phyloP scores from a whole-genome alignment of 2,797 vertebrate genomes.

The Phylloscopus collybita region DNA sequence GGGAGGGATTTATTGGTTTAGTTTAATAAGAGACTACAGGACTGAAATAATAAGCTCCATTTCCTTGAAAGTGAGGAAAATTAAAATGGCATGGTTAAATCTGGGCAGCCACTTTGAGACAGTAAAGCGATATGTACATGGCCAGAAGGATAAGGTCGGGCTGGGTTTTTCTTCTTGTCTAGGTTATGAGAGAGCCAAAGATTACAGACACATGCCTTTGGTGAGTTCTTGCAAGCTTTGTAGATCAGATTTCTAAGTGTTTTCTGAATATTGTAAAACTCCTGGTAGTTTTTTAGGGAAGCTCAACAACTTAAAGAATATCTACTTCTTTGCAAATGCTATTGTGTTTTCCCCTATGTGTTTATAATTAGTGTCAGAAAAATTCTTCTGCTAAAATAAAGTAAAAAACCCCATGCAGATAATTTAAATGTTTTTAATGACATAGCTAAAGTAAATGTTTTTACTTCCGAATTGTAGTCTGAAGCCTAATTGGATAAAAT shows the following conservation, averaged over 20 bases:
- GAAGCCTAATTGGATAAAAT: not conserved
- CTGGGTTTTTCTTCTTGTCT: constrained; percentile 33
- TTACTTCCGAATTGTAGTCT: not conserved
- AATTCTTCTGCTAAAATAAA: not conserved
- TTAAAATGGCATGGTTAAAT: constrained; percentile 44
- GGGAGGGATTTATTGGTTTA: constrained; percentile 52
- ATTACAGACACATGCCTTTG: not conserved
- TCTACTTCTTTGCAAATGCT: not conserved
- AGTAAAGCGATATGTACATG: not conserved
- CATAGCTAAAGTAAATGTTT: not conserved
- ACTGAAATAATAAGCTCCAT: constrained; percentile 52
- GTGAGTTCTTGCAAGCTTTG: not conserved
- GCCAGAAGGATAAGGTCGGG: constrained; percentile 40
- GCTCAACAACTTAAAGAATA: not conserved
- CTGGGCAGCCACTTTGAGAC: not conserved
- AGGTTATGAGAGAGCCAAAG: constrained; percentile 9
- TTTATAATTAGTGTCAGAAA: not conserved
- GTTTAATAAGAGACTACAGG: constrained; percentile 42
- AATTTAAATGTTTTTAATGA: not conserved
- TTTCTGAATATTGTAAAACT: not conserved
- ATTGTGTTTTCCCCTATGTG: not conserved
- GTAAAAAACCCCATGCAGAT: not conserved
- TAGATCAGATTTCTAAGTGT: not conserved
- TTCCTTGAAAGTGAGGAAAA: constrained; percentile 52
- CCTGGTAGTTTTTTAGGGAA: not conserved